phyloP scores from a whole-genome alignment of 2,113 vertebrate genomes.

The Dolichallabes microphthalmus region DNA sequence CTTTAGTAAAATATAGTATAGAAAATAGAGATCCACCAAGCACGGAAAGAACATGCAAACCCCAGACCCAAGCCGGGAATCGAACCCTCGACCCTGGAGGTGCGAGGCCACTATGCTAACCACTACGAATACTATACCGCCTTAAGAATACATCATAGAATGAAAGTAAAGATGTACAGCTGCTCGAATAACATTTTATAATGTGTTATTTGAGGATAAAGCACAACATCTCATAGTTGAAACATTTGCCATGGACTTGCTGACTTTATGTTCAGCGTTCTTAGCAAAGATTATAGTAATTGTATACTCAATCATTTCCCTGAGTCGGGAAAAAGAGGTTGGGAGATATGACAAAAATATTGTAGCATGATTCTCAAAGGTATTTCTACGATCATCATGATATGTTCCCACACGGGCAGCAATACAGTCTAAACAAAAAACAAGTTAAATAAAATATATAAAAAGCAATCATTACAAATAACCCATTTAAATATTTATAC shows the following conservation, averaged over 20 bases:
- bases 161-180: neutral
- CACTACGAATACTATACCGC: too few species aligned
- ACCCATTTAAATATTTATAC: neutral
- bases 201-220: neutral
- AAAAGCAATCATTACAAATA: neutral
- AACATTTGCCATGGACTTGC: neutral
- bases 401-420: neutral
- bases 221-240: neutral
- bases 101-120: too few species aligned
- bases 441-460: neutral
- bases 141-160: neutral
- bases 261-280: neutral
- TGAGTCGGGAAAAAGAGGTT: neutral
- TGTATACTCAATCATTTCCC: neutral
- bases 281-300: neutral
- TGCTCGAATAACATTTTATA: neutral
- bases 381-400: neutral
- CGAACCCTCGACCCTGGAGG: too few species aligned
- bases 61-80: too few species aligned
- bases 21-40: too few species aligned
- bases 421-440: neutral
- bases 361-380: neutral
- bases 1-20: neutral
- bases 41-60: neutral
- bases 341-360: neutral